phyloP scores from a whole-genome alignment of 2,888 invertebrate species.

The Drosophila mayaguana region DNA sequence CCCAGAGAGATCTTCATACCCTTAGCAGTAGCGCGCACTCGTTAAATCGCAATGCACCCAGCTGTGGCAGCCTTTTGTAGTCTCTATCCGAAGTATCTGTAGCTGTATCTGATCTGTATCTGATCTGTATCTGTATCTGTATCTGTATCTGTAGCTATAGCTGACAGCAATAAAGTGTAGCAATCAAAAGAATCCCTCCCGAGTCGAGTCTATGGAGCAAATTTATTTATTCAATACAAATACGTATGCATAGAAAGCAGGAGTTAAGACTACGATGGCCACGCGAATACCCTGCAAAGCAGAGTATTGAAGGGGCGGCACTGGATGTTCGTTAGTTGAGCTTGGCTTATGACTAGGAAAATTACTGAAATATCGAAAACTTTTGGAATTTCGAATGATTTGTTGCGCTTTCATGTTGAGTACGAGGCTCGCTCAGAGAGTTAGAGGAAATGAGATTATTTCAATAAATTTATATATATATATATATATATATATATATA shows the following conservation, averaged over 20 bases:
- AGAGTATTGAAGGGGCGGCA: not conserved
- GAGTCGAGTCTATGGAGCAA: not conserved
- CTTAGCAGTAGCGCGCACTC: constrained; percentile 56
- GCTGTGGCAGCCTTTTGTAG: constrained; percentile 53
- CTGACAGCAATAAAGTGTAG: constrained; percentile 60
- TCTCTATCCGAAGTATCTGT: constrained; percentile 5
- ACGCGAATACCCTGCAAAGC: constrained; percentile 4
- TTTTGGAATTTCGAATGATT: constrained; percentile 1
- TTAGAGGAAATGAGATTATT: not conserved
- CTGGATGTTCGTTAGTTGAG: not conserved
- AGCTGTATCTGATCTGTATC: not conserved
- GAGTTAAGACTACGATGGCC: not conserved
- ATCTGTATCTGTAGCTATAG: constrained; percentile 13
- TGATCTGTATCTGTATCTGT: too few relatives aligned
- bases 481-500: too few relatives aligned
- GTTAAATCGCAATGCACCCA: constrained; percentile 60
- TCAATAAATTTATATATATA: not conserved
- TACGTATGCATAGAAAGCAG: constrained; percentile 33
- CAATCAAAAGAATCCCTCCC: constrained; percentile 1
- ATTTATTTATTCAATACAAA: constrained; percentile 33
- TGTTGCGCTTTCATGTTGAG: constrained; percentile 43
- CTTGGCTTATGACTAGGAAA: not conserved
- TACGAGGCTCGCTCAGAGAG: constrained; percentile 15
- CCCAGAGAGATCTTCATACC: not conserved
- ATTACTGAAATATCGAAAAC: not conserved